Conservation (phyloP, 2,113 vertebrate species). For the Lagopus muta region DNA sequence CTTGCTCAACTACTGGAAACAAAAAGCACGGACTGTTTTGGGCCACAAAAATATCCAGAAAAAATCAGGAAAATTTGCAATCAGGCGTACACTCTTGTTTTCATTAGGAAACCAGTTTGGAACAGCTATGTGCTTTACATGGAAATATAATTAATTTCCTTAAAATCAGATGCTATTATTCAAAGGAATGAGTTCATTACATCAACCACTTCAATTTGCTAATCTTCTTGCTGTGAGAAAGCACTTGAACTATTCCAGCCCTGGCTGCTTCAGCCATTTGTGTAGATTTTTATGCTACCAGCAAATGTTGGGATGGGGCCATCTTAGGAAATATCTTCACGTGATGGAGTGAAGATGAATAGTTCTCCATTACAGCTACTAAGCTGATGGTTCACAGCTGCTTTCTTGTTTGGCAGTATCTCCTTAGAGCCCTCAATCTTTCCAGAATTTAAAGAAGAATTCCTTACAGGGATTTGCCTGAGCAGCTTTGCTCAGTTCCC, state of each 20-base stretch:
- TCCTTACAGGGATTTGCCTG: background rate
- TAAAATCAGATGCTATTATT: background rate
- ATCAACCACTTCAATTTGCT: background rate
- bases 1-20: background rate
- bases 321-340: background rate
- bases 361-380: background rate
- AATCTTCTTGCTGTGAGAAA: background rate
- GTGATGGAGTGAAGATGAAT: background rate
- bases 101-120: background rate
- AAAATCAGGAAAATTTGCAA: background rate
- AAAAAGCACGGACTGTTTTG: fast-evolving
- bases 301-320: background rate
- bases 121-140: background rate
- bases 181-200: background rate
- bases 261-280: background rate
- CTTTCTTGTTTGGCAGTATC: background rate
- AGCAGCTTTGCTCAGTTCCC: background rate
- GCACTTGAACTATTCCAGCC: background rate
- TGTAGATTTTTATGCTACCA: background rate
- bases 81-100: background rate
- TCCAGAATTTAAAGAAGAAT: background rate
- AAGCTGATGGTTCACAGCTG: background rate
- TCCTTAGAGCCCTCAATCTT: background rate
- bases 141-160: background rate
- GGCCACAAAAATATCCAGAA: background rate